Evolutionary conservation across 2,113 vertebrate genomes (phyloP).

Genomic region (Microtus ochrogaster): DNA sequence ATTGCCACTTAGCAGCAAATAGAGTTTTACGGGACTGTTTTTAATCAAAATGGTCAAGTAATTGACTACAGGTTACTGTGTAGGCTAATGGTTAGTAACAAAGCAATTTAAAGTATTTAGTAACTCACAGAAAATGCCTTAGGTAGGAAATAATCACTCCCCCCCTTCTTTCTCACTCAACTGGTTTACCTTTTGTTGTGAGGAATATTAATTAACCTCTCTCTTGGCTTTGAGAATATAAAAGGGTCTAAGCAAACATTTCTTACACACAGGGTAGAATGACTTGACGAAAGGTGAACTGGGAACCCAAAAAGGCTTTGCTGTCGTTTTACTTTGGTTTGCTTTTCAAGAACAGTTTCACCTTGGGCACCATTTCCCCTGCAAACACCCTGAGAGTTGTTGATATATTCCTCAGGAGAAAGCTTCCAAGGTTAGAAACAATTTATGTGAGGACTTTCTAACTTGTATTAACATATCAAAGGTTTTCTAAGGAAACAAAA

Average conservation of each 20-base stretch:
- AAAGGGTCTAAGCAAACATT: not conserved
- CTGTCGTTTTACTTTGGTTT: not conserved
- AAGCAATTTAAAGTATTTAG: constrained; percentile 11
- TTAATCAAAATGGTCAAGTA: constrained; percentile 60
- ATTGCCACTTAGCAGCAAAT: constrained; percentile 17
- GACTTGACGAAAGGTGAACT: not conserved
- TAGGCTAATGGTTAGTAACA: not conserved
- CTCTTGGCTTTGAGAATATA: not conserved
- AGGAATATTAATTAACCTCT: not conserved
- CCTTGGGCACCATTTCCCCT: not conserved
- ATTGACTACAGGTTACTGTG: not conserved
- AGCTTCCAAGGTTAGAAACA: not conserved
- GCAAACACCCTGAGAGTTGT: not conserved
- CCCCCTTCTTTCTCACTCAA: not conserved
- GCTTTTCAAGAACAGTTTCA: not conserved
- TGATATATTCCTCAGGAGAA: not conserved
- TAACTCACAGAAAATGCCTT: constrained; percentile 19
- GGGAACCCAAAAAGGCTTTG: not conserved
- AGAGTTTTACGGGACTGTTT: constrained; percentile 53
- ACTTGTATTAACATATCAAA: not conserved
- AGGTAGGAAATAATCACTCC: not conserved
- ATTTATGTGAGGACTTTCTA: not conserved
- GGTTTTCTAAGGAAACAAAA: not conserved
- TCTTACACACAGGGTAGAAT: not conserved
- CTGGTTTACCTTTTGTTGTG: not conserved